Conservation (phyloP, 1,140 invertebrate genomes). For the Musca vetustissima region DNA sequence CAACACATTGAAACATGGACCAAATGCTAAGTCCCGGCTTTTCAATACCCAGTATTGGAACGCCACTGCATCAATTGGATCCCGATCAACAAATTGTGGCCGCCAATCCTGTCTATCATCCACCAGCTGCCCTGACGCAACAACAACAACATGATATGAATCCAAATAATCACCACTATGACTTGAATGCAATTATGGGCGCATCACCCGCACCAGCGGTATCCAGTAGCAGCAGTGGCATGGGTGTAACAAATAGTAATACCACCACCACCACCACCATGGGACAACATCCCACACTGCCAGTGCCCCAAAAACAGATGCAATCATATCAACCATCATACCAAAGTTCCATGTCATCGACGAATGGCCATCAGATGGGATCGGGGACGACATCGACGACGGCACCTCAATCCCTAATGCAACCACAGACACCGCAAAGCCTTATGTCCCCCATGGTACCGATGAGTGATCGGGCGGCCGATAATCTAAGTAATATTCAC, state of each 20-base stretch:
- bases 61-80: slow-evolving; percentile 86
- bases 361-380: slow-evolving; percentile 2
- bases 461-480: slow-evolving; percentile 59
- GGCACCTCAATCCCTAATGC: slow-evolving; percentile 75
- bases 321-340: slow-evolving; percentile 65
- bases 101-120: slow-evolving; percentile 76
- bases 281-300: slow-evolving; percentile 18
- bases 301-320: slow-evolving; percentile 66
- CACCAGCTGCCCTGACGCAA: slow-evolving; percentile 63
- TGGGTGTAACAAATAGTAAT: neutral
- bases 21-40: slow-evolving; percentile 88
- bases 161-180: slow-evolving; percentile 38
- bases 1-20: slow-evolving; percentile 56
- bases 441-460: slow-evolving; percentile 81
- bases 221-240: neutral
- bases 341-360: slow-evolving; percentile 37
- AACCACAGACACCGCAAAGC: slow-evolving; percentile 87
- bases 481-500: slow-evolving; percentile 58
- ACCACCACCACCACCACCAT: neutral
- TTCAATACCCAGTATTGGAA: slow-evolving; percentile 84
- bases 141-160: slow-evolving; percentile 36
- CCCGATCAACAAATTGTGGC: slow-evolving; percentile 73
- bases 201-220: slow-evolving; percentile 30
- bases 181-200: slow-evolving; percentile 57
- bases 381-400: slow-evolving; percentile 46